A percentile compares a stretch with the other conserved stretches of the same genome.
Evolutionary conservation across 2,888 invertebrate genomes (phyloP).

Genomic region (Tineola bisselliella): DNA sequence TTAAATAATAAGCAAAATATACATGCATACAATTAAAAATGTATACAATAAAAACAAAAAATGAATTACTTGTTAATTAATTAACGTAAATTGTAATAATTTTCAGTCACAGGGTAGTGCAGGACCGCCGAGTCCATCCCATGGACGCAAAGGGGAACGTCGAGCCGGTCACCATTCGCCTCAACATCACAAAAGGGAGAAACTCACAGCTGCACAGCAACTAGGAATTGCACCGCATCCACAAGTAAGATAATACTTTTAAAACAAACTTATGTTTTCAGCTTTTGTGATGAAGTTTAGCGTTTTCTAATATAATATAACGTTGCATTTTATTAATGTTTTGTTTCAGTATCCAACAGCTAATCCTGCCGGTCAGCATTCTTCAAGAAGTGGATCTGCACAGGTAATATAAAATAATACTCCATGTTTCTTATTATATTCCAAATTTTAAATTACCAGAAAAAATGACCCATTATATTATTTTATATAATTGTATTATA

Average conservation of each 20-base stretch:
- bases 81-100: too few relatives aligned
- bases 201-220: constrained; percentile 60
- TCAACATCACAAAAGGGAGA: constrained; percentile 57
- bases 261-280: background rate
- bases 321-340: background rate
- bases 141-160: constrained; percentile 51
- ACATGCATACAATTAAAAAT: too few relatives aligned
- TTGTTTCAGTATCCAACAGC: constrained; percentile 43
- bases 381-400: constrained; percentile 43
- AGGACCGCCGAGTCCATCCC: constrained; percentile 57
- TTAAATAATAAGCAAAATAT: background rate
- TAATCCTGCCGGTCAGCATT: constrained; percentile 44
- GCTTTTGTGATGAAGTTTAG: too few relatives aligned
- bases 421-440: too few relatives aligned
- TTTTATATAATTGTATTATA: too few relatives aligned
- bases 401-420: constrained; percentile 30
- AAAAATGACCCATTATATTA: too few relatives aligned
- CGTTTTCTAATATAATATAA: too few relatives aligned
- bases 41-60: too few relatives aligned
- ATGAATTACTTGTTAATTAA: too few relatives aligned
- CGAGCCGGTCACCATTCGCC: constrained; percentile 58
- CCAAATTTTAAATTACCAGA: too few relatives aligned
- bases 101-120: constrained; percentile 33
- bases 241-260: constrained; percentile 31
- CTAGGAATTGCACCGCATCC: constrained; percentile 58